Base-by-base conservation (phyloP, 2,888 invertebrate species). In the Sylvicola fuscatus region DNA sequence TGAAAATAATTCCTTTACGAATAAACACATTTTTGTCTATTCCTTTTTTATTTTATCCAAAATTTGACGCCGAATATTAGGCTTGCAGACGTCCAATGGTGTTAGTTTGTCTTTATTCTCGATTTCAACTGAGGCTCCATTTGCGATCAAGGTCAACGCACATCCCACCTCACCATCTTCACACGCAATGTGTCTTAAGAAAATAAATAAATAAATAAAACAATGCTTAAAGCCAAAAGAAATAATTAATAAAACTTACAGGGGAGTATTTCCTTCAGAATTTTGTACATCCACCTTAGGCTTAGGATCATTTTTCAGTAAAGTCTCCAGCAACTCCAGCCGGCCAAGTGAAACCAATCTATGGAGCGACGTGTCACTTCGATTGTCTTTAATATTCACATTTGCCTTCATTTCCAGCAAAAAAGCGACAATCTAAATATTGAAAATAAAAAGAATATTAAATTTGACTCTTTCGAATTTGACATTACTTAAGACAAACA, bases 361-460 rank as follows among this genome's bases (percentile, higher is more conserved):
- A 37, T 42, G 42, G 3, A 42, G 14, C 7, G 39, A 34, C 14
- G 40, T 39, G 16, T 42, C 40, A 7, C 34, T 28, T 1, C 34
- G 17, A 10, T 38, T 30, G 34, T 42, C 42, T 3, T 27, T 27
- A 8, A 36, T 33, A 33, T 42, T 42, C 2, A 40, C 27, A 14
- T 42, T 36, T 3, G 38, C 40, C 14, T 34, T 34, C 3, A 29
- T 32, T 15, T 39, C 33, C 8, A 42, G 21, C 6, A 42, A 27
- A 32, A 28, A 38, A 8, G 28, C 27, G 1, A 42, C 37, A 27
- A 42, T 35, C n/a, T 36, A 21, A 14, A 32, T 15, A 12, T 3
- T 21, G 3, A 2, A 4, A 21, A 21, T 12, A 4, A 33, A 3
- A 21, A n/a, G 4, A 21, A 21, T 21, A 12, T 16, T 33, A 7